Evolutionary conservation across 1,140 invertebrate species (phyloP).

Genomic region (Magallana ariakensis): DNA sequence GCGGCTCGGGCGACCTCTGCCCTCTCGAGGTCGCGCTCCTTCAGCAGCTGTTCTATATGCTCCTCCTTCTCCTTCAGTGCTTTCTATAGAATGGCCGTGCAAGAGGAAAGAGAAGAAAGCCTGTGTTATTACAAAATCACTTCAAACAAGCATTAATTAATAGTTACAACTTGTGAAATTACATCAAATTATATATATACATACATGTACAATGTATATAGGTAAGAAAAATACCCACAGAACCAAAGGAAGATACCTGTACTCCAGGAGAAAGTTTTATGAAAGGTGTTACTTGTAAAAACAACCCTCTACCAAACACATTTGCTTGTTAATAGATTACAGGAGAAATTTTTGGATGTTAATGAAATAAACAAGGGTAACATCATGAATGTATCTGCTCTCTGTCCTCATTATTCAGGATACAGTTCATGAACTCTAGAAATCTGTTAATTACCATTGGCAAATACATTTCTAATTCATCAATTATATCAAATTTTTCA

Average conservation of each 20-base stretch:
- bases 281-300: neutral
- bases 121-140: neutral
- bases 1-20: slow-evolving; percentile 88
- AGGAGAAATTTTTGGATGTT: neutral
- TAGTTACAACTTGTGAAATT: no score
- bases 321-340: neutral
- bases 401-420: no score
- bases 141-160: slow-evolving; percentile 7
- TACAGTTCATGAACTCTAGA: no score
- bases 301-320: neutral
- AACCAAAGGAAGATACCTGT: neutral
- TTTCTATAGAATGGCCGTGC: slow-evolving; percentile 83
- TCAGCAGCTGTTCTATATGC: slow-evolving; percentile 93
- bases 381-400: neutral
- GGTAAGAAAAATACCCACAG: neutral
- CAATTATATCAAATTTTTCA: no score
- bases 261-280: neutral
- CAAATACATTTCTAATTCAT: no score
- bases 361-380: neutral
- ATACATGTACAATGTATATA: neutral
- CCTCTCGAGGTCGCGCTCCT: slow-evolving; percentile 93
- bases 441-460: no score
- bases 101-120: slow-evolving; percentile 29
- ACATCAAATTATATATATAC: neutral
- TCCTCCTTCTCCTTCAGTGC: slow-evolving; percentile 94